Evolutionary conservation across 2,113 vertebrate genomes (phyloP), one percentile per base, ranked within the genome.

Genomic region (Poeciliopsis prolifica): DNA sequence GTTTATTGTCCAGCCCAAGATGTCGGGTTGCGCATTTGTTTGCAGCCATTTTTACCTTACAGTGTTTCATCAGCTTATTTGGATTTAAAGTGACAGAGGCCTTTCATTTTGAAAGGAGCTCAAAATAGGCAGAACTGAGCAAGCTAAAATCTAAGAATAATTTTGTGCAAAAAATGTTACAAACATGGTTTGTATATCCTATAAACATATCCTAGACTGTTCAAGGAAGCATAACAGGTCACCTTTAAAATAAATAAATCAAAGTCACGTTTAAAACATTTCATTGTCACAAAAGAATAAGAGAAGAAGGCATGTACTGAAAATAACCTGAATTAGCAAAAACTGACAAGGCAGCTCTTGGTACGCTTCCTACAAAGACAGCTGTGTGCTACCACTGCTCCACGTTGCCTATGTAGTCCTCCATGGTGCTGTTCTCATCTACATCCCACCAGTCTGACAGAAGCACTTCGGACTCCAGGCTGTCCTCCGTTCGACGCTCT

Each of bases 341-440:
- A 80, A 68, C 60, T 73, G 67, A 83, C 71, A 90, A 90, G 89
- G 91, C 89, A 90, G 81, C 80, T 72, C 61, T 68, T 91, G 91
- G 87, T 74, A 84, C 76, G 72, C 29, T 73, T 73, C 33, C 62
- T 66, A 58, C 73, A 76, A 77, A 78, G 68, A 81, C 58, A 74
- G 4, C 64, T n/a, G 24, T 12, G 4, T 76, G 28, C 60, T 86
- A 94, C 98, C 98, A 99, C 81, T 95, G 95, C 86, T 98, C 98
- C 73, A 99, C 96, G 4, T 97, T 98, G 87, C 95, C 96, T 22
- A 94, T 81, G 88, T 99, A 99, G 92, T 99, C 97, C 85, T 91
- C 90, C 48, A 87, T 78, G 30, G 91, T 91, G 51, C 82, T 68
- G 22, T 89, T 94, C 33, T 94, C 92, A 72, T 94, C 93, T 65